A percentile compares a stretch with the other conserved stretches of the same genome.
Conservation (phyloP, 2,113 vertebrate genomes). For the Chionomys nivalis region DNA sequence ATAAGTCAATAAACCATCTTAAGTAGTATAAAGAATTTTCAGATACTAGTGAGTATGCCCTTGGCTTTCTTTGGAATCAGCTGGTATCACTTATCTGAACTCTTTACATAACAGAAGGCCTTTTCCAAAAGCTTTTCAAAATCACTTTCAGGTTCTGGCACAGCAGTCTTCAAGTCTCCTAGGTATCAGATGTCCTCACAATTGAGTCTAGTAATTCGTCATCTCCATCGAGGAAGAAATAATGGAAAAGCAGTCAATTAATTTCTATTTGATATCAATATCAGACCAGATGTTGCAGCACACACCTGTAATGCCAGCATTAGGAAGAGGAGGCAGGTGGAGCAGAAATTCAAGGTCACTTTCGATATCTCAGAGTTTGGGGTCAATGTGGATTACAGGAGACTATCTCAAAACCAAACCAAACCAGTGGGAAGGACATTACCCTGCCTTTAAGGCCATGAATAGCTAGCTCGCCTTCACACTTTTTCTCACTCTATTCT, state of each 20-base stretch:
- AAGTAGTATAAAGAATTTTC: neutral
- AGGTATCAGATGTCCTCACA: neutral
- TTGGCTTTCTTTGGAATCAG: constrained; percentile 12
- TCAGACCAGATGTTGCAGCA: neutral
- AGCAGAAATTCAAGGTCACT: neutral
- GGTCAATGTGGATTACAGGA: neutral
- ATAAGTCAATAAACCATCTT: neutral
- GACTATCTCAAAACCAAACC: neutral
- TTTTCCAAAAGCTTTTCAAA: constrained; percentile 2
- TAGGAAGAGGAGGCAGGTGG: neutral
- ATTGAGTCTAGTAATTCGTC: neutral
- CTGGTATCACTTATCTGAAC: neutral
- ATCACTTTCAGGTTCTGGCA: neutral
- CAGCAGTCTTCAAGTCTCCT: neutral
- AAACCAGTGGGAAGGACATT: no score
- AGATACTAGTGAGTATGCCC: neutral
- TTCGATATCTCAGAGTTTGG: neutral
- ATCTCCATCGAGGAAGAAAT: neutral
- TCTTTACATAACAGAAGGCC: neutral
- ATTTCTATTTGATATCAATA: neutral
- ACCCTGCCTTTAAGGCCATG: neutral
- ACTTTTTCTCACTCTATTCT: neutral
- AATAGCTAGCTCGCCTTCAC: neutral
- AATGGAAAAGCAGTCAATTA: neutral
- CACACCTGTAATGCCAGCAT: neutral